Evolutionary conservation across 92 coral and sea anemone genomes (phyloP).

Genomic region (Paramuricea clavata): DNA sequence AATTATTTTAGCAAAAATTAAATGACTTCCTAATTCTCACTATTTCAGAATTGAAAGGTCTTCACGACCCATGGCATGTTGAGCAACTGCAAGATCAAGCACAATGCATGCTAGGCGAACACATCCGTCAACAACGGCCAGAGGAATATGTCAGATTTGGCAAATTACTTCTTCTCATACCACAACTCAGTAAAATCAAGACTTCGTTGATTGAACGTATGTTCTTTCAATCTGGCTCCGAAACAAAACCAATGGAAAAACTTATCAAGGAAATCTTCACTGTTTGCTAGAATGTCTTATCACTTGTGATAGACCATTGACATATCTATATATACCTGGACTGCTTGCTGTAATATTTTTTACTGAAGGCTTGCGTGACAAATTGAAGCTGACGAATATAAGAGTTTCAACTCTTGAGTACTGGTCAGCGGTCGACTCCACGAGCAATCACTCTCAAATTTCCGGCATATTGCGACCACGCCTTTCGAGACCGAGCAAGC

Average conservation of each 20-base stretch:
- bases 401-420: too few species aligned
- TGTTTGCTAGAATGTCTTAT: conserved; percentile 70
- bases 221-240: conserved; percentile 93
- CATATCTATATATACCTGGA: too few species aligned
- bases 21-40: not conserved
- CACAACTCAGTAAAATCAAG: conserved; percentile 77
- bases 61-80: conserved; percentile 89
- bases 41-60: conserved; percentile 70
- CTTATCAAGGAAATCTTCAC: conserved; percentile 91
- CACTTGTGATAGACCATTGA: too few species aligned
- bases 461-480: too few species aligned
- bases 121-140: conserved; percentile 87
- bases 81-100: conserved; percentile 99
- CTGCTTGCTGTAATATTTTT: too few species aligned
- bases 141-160: conserved; percentile 90
- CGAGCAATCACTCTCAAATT: too few species aligned
- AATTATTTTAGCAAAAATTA: not conserved
- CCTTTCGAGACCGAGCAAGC: too few species aligned
- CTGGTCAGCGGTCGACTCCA: too few species aligned
- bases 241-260: conserved; percentile 88
- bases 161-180: conserved; percentile 81
- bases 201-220: conserved; percentile 85
- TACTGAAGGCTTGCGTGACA: too few species aligned
- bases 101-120: conserved; percentile 99
- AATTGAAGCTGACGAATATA: too few species aligned